These are phyloP conservation scores for Mus minutoides DNA, from an alignment of 2,797 vertebrate genomes.

Conservation along the genomic window DNA sequence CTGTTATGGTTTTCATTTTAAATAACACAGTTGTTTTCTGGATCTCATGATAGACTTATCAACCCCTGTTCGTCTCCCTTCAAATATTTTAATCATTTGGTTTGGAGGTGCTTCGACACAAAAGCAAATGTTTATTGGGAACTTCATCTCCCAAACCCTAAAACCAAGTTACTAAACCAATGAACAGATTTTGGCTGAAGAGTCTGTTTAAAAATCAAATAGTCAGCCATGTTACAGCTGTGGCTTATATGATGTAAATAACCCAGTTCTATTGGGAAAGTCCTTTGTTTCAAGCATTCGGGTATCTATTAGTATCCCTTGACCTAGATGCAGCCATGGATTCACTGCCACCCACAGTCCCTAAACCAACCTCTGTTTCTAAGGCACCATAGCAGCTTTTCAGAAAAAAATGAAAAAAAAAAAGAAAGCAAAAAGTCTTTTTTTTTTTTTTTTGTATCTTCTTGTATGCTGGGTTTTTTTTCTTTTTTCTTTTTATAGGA, in stretches of 20 bases:
- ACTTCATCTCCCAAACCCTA: neutral
- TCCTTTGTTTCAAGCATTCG: neutral
- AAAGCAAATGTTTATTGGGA: slow-evolving; percentile 1
- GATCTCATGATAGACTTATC: neutral
- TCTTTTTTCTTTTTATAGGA: too few relatives aligned
- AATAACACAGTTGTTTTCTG: neutral
- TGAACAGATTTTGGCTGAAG: neutral
- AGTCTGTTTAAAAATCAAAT: slow-evolving; percentile 31
- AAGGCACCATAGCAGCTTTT: neutral
- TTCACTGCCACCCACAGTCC: neutral
- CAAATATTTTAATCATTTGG: slow-evolving; percentile 35
- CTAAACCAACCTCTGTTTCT: neutral
- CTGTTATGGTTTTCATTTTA: neutral
- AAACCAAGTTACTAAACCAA: neutral
- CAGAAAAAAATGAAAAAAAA: too few relatives aligned
- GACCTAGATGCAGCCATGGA: neutral
- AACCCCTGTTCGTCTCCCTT: neutral
- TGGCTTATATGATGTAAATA: neutral
- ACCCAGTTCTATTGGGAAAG: neutral
- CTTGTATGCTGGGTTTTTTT: too few relatives aligned
- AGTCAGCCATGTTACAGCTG: neutral
- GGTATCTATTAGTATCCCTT: neutral
- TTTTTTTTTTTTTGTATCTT: too few relatives aligned
- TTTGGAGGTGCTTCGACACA: neutral
- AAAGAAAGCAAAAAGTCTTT: too few relatives aligned